phyloP scores from a whole-genome alignment of 2,797 vertebrate species.

The Anguilla megastoma region DNA sequence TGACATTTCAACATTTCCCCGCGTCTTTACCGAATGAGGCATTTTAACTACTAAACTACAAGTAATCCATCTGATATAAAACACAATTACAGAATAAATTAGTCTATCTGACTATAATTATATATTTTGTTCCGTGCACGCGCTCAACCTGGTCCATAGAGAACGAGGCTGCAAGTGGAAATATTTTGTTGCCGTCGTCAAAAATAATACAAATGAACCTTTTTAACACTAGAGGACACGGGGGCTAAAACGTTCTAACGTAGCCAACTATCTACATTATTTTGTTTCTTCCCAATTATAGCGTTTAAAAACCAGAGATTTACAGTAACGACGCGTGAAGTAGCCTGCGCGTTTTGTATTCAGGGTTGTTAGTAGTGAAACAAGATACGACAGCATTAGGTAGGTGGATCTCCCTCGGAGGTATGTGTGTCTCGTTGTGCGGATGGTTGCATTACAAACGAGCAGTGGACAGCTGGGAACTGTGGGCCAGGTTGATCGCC shows the following conservation, averaged over 20 bases:
- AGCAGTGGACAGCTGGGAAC: constrained; percentile 34
- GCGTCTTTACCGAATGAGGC: background rate
- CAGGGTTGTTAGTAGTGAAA: constrained; percentile 53
- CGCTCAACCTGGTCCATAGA: background rate
- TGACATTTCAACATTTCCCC: background rate
- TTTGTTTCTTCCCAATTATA: background rate
- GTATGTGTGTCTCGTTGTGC: constrained; percentile 10
- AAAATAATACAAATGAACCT: background rate
- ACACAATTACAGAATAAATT: background rate
- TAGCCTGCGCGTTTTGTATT: constrained; percentile 36
- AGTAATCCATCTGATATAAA: too few species aligned
- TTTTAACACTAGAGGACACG: background rate
- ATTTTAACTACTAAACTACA: background rate
- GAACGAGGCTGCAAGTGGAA: background rate
- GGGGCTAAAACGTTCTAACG: background rate
- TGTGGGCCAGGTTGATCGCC: constrained; percentile 32
- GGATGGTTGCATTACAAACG: constrained; percentile 30
- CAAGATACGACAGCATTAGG: constrained; percentile 47
- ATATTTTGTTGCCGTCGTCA: background rate
- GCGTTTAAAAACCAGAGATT: constrained; percentile 14
- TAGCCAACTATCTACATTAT: background rate
- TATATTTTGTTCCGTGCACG: background rate
- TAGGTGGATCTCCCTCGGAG: constrained; percentile 41
- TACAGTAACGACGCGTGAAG: constrained; percentile 37
- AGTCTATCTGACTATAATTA: background rate